phyloP scores from a whole-genome alignment of 2,888 invertebrate species.

The Unio delphinus region DNA sequence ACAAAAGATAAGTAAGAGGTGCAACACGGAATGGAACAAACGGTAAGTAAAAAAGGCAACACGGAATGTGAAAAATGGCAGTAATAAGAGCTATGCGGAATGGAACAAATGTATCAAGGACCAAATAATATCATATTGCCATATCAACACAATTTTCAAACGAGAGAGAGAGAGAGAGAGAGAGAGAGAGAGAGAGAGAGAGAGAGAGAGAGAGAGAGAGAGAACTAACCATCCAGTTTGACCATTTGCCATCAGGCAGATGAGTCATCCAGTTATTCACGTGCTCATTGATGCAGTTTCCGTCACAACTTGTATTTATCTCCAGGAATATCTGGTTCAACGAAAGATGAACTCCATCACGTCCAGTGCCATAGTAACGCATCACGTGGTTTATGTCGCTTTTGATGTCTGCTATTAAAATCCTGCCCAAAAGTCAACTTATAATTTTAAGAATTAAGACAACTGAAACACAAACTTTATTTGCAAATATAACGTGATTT shows the following conservation, averaged over 20 bases:
- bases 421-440: slow-evolving; percentile 21
- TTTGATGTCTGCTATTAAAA: slow-evolving; percentile 48
- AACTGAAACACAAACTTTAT: no score
- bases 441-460: no score
- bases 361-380: slow-evolving; percentile 59
- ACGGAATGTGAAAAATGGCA: no score
- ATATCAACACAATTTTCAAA: no score
- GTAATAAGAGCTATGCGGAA: no score
- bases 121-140: neutral
- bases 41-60: no score
- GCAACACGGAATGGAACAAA: no score
- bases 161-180: no score
- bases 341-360: slow-evolving; percentile 62
- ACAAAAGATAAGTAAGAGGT: no score
- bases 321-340: slow-evolving; percentile 50
- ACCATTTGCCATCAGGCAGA: slow-evolving; percentile 51
- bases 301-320: slow-evolving; percentile 36
- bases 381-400: slow-evolving; percentile 33
- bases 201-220: no score
- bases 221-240: slow-evolving; percentile 65
- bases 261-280: slow-evolving; percentile 53
- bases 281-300: slow-evolving; percentile 44
- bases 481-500: neutral
- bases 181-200: no score
- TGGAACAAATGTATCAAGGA: neutral